Base-by-base conservation (phyloP, 2,113 vertebrate genomes). In the Sphyrna mokarran region DNA sequence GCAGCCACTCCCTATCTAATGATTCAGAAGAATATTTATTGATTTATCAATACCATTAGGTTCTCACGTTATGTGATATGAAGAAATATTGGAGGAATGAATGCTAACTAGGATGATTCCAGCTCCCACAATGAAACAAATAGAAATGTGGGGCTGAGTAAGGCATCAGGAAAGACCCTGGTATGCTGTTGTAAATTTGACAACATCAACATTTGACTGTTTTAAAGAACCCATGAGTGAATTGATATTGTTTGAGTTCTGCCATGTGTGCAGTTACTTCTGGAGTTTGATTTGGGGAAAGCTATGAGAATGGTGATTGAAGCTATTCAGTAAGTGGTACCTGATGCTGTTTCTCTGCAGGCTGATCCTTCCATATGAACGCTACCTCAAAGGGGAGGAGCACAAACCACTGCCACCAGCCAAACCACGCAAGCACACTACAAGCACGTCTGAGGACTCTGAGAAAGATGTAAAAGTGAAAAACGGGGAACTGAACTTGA, bases 341-440 rank as follows among this genome's bases (percentile, higher is more conserved):
- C 26, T 8, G 69, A 0, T n/a, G 68, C 37, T 69, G 63, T 8
- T 95, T 29, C 87, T 69, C 95, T 61, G 0, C 96, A 99, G 99
- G 97, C 97, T 99, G 96, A 98, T 99, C 96, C 98, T 99, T 95
- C 99, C 99, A 0, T 99, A 99, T 0, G 99, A 99, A 96, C 98
- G 99, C 86, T 98, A 98, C 85, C 96, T 98, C 48, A 98, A 98
- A 96, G 99, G 99, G 3, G 99, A 99, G 96, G 98, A 98, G 0
- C 98, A 99, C 97, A 99, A 98, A 63, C 99, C 99, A 0, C 97
- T 99, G 96, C 99, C 99, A 54, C 98, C 97, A 0, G 97, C 97
- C 96, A 98, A 99, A 97, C 99, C 99, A 61, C 98, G 98, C 83
- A 98, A 98, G 96, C 98, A 98, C 69, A 72, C 94, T 8, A 95